A percentile compares a stretch with the other conserved stretches of the same genome.
Conservation (phyloP, 2,888 invertebrate species). For the Rhaphigaster nebulosa region DNA sequence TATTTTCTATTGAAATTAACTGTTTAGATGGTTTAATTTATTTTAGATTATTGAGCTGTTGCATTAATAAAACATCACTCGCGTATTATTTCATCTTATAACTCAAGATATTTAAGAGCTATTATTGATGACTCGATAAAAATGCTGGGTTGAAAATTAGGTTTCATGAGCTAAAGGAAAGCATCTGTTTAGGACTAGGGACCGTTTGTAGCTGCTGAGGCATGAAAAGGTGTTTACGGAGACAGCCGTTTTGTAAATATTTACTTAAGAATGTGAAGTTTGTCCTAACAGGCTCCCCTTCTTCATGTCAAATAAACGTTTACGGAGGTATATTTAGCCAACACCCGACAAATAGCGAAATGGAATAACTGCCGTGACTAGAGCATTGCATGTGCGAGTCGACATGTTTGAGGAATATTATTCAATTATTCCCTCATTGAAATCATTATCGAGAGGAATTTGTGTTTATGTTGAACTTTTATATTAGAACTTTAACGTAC, state of each 20-base stretch:
- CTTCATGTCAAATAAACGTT: conserved; percentile 27
- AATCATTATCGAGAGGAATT: background rate
- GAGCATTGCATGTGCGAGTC: background rate
- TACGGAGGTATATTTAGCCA: conserved; percentile 35
- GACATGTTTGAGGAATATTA: background rate
- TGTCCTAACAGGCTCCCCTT: conserved; percentile 21
- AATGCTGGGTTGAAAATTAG: background rate
- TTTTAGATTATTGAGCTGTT: background rate
- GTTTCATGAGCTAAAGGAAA: background rate
- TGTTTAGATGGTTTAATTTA: too few species aligned
- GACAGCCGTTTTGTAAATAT: conserved; percentile 40
- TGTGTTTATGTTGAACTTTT: too few species aligned
- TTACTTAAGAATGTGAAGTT: conserved; percentile 49
- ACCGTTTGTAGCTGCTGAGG: background rate
- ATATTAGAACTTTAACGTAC: too few species aligned
- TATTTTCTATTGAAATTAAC: too few species aligned
- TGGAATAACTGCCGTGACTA: background rate
- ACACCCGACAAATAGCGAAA: conserved; percentile 10
- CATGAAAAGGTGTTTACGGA: conserved; percentile 42
- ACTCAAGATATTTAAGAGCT: background rate
- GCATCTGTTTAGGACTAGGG: background rate
- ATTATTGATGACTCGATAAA: background rate
- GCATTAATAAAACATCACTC: too few species aligned
- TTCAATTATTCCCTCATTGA: background rate
- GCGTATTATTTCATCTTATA: background rate